These are phyloP conservation scores for Melanotaenia trifasciata DNA, from an alignment of 2,797 vertebrate genomes.

Conservation along the genomic window DNA sequence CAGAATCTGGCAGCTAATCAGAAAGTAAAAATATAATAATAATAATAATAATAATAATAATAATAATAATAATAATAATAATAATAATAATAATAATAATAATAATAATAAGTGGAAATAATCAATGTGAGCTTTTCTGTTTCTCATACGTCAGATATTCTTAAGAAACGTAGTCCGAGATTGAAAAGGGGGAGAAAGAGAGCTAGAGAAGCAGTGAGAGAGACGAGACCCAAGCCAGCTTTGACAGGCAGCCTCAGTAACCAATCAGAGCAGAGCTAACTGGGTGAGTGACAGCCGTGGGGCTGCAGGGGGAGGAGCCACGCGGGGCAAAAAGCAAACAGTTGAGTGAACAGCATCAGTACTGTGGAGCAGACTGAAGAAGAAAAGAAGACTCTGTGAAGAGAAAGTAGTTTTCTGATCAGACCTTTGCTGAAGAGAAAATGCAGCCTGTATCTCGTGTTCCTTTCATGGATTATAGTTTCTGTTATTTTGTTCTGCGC, in stretches of 20 bases:
- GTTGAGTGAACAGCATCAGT: constrained; percentile 87
- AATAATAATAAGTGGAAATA: background rate
- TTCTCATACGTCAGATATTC: background rate
- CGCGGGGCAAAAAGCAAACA: constrained; percentile 86
- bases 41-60: background rate
- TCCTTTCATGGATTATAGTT: background rate
- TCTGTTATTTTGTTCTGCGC: background rate
- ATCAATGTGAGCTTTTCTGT: background rate
- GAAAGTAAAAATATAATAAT: background rate
- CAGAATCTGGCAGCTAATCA: background rate
- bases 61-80: background rate
- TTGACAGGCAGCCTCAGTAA: constrained; percentile 47
- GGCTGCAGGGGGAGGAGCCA: constrained; percentile 78
- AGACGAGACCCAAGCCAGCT: constrained; percentile 13
- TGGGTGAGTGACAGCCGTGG: constrained; percentile 61
- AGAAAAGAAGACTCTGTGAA: background rate
- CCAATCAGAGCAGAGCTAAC: constrained; percentile 70
- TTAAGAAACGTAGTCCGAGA: background rate
- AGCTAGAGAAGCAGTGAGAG: constrained; percentile 13
- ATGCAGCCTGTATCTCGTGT: background rate
- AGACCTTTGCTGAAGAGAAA: background rate
- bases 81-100: too few relatives aligned
- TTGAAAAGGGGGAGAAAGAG: constrained; percentile 19
- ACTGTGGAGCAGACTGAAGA: constrained; percentile 64
- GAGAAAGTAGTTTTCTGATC: background rate